Evolutionary conservation across 2,113 vertebrate genomes (phyloP).

Genomic region (Upupa epops): DNA sequence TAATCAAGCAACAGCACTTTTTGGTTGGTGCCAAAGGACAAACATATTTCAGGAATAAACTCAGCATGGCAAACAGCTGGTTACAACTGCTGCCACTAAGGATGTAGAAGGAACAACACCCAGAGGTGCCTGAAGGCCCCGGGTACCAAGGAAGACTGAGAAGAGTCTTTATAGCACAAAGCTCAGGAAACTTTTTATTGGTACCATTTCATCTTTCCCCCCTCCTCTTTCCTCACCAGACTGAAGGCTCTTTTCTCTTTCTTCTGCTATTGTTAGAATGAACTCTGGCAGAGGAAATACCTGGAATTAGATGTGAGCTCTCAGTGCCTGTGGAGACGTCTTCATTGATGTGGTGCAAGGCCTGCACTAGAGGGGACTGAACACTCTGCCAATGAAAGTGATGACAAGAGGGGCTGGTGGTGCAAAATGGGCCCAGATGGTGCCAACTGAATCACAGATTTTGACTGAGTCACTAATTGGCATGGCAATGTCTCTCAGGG

Average conservation of each 20-base stretch:
- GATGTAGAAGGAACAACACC: not conserved
- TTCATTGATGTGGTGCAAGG: not conserved
- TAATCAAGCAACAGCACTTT: conserved; percentile 3
- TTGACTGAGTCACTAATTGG: conserved; percentile 3
- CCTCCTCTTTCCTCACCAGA: not conserved
- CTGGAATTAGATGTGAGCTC: not conserved
- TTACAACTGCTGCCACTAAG: not conserved
- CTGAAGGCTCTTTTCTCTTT: not conserved
- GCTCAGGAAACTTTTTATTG: not conserved
- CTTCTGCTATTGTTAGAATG: not conserved
- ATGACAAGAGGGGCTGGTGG: conserved; percentile 11
- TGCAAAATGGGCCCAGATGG: conserved; percentile 11
- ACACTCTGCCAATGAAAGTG: not conserved
- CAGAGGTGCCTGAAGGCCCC: not conserved
- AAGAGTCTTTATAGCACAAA: not conserved
- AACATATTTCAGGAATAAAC: conserved; percentile 3
- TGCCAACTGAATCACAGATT: conserved; percentile 20
- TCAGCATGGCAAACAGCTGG: conserved; percentile 16
- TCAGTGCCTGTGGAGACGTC: not conserved
- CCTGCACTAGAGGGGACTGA: not conserved
- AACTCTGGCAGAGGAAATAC: not conserved
- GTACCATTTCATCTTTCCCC: not conserved
- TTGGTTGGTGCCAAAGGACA: not conserved
- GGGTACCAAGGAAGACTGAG: not conserved
- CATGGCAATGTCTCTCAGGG: not conserved